These are phyloP conservation scores for Omphaloscelis lunosa DNA, from an alignment of 2,888 invertebrate species.

Conservation along the genomic window DNA sequence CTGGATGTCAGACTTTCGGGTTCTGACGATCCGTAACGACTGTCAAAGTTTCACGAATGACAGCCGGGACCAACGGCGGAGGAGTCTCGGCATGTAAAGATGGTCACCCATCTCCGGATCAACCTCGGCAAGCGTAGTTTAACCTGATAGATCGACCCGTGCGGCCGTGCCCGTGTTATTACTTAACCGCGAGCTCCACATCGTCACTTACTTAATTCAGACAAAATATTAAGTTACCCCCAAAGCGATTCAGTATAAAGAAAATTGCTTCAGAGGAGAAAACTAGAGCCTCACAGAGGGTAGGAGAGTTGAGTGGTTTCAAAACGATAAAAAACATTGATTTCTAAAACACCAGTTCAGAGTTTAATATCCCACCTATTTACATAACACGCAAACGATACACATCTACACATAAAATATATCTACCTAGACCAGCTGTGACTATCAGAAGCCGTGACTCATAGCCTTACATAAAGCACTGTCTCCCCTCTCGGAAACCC, in stretches of 20 bases:
- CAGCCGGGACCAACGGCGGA: too few species aligned
- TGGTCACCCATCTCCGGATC: too few species aligned
- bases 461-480: conserved; percentile 56
- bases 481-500: conserved; percentile 68
- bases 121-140: too few species aligned
- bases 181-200: too few species aligned
- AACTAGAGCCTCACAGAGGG: background rate
- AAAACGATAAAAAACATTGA: background rate
- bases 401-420: conserved; percentile 31
- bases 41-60: too few species aligned
- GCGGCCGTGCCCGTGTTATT: too few species aligned
- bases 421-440: conserved; percentile 56
- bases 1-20: too few species aligned
- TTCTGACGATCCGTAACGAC: too few species aligned
- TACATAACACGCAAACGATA: conserved; percentile 26
- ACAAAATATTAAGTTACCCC: background rate
- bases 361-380: conserved; percentile 8
- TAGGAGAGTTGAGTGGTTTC: background rate
- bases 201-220: too few species aligned
- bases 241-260: too few species aligned
- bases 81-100: too few species aligned
- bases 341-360: conserved; percentile 15
- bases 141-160: too few species aligned
- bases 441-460: conserved; percentile 54
- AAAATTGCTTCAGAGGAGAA: background rate